A percentile compares a stretch with the other conserved stretches of the same genome.
phyloP scores from a whole-genome alignment of 2,888 invertebrate species.

The Syritta pipiens region DNA sequence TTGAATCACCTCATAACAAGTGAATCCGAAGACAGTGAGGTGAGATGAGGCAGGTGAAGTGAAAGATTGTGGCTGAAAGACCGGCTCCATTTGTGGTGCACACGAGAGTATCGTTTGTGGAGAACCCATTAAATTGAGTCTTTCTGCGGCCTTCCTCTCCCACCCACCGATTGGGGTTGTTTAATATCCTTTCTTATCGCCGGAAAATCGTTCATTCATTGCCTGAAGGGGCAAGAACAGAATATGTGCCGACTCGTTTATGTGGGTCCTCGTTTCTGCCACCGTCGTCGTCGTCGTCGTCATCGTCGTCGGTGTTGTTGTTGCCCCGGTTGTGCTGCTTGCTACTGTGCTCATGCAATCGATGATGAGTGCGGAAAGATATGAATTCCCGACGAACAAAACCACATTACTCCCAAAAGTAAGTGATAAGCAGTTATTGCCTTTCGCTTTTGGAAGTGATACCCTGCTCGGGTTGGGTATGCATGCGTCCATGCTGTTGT shows the following conservation, averaged over 20 bases:
- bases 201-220: conserved; percentile 68
- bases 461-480: conserved; percentile 15
- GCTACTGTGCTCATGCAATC: conserved; percentile 53
- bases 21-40: conserved; percentile 52
- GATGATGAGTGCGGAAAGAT: conserved; percentile 69
- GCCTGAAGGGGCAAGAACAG: conserved; percentile 65
- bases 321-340: conserved; percentile 3
- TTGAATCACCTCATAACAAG: conserved; percentile 69
- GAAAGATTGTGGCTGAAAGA: conserved; percentile 69
- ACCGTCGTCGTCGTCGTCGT: conserved; percentile 11
- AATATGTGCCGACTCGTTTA: conserved; percentile 69
- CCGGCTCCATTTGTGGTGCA: conserved; percentile 59
- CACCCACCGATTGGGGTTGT: conserved; percentile 60
- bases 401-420: conserved; percentile 71
- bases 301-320: conserved; percentile 2
- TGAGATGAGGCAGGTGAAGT: conserved; percentile 68
- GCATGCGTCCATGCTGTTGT: conserved; percentile 64
- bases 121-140: conserved; percentile 68
- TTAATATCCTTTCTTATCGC: conserved; percentile 69
- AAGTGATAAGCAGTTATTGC: conserved; percentile 71
- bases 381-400: conserved; percentile 70
- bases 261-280: conserved; percentile 58
- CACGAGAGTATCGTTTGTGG: conserved; percentile 61
- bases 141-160: conserved; percentile 57
- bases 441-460: conserved; percentile 59